Evolutionary conservation across 2,888 invertebrate species (phyloP).

Genomic region (Sycophila texana): DNA sequence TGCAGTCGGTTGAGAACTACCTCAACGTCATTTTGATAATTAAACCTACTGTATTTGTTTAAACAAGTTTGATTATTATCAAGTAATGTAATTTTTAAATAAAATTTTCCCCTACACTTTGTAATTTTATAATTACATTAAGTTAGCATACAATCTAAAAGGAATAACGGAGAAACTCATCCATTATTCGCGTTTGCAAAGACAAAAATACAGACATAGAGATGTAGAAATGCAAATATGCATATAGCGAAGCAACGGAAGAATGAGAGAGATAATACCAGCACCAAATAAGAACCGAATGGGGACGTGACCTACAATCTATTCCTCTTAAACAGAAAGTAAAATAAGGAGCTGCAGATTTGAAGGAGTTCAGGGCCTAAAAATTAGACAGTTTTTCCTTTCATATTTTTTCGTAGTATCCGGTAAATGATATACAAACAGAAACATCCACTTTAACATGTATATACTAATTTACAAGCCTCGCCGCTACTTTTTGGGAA

Average conservation of each 20-base stretch:
- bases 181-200: slow-evolving; percentile 27
- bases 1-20: no score
- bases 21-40: no score
- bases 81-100: background rate
- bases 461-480: no score
- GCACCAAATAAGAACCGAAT: slow-evolving; percentile 3
- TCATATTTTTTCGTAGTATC: no score
- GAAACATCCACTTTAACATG: no score
- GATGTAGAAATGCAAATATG: slow-evolving; percentile 44
- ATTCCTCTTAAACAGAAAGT: background rate
- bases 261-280: background rate
- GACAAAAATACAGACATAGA: slow-evolving; percentile 35
- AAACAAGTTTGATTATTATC: no score
- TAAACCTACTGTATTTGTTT: no score
- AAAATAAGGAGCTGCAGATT: no score
- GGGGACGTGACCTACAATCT: background rate
- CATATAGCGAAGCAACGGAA: slow-evolving; percentile 6
- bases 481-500: no score
- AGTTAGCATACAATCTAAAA: slow-evolving; percentile 1
- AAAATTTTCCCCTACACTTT: background rate
- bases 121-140: slow-evolving; percentile 18
- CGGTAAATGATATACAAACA: no score
- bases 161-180: slow-evolving; percentile 34
- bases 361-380: no score
- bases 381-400: no score